Conservation (phyloP, 2,888 invertebrate species). For the Leptarthrus brevirostris region DNA sequence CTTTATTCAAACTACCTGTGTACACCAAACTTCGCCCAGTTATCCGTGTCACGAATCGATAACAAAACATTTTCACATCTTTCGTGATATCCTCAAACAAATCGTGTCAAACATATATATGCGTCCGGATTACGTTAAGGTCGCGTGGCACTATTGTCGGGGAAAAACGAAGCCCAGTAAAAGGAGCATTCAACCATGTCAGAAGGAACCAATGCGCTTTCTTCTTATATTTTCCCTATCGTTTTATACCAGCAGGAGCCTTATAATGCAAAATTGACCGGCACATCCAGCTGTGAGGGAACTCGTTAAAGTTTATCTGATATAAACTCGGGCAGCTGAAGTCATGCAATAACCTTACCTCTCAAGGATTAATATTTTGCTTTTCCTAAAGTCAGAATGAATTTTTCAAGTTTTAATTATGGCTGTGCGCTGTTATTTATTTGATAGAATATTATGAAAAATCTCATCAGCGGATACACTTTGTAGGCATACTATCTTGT, state of each 20-base stretch:
- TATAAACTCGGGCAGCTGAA: background rate
- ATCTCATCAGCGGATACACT: no score
- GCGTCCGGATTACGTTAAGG: conserved; percentile 7
- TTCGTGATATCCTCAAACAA: conserved; percentile 26
- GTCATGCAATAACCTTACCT: conserved; percentile 20
- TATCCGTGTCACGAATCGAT: background rate
- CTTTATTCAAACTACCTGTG: no score
- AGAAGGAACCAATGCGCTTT: background rate
- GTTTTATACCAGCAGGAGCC: conserved; percentile 4
- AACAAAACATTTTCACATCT: conserved; percentile 7
- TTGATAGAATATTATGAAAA: no score
- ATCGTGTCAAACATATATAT: conserved; percentile 33
- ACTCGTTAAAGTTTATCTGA: conserved; percentile 48
- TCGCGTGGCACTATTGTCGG: conserved; percentile 18
- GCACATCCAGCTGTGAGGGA: conserved; percentile 45
- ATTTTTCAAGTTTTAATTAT: conserved; percentile 33
- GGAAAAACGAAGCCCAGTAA: background rate
- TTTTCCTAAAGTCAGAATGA: background rate
- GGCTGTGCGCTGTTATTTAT: background rate
- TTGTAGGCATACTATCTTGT: no score
- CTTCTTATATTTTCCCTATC: conserved; percentile 12
- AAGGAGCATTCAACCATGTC: conserved; percentile 12
- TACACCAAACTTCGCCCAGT: no score
- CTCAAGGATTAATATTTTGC: conserved; percentile 4
- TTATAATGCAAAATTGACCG: conserved; percentile 48